A percentile compares a stretch with the other conserved stretches of the same genome.
These are phyloP conservation scores for Thereuonema tuberculata DNA, from an alignment of 1,140 invertebrate species.

Conservation along the genomic window DNA sequence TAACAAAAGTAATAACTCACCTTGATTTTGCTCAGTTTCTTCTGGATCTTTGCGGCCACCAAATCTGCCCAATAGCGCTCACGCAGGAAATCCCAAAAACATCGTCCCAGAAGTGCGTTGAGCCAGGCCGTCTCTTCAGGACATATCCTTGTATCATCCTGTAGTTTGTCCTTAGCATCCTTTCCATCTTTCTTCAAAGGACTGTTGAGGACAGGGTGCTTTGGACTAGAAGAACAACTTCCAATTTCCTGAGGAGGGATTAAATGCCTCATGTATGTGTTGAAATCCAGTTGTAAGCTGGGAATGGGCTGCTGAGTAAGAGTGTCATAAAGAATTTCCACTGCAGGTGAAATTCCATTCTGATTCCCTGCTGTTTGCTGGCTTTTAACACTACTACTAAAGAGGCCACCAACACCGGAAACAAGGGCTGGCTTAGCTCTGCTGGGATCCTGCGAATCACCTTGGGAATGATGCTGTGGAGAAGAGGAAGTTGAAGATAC, in stretches of 20 bases:
- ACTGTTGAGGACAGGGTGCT: not conserved
- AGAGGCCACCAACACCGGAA: too few species aligned
- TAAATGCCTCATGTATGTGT: constrained; percentile 17
- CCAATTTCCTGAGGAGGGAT: too few species aligned
- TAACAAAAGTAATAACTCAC: too few species aligned
- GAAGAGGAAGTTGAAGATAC: too few species aligned
- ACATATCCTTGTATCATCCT: not conserved
- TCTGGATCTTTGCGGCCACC: constrained; percentile 57
- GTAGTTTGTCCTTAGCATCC: not conserved
- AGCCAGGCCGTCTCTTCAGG: constrained; percentile 40
- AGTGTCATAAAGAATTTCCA: not conserved
- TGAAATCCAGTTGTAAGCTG: constrained; percentile 10
- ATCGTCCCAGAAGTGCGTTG: constrained; percentile 56
- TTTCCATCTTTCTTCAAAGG: not conserved
- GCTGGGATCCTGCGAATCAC: too few species aligned
- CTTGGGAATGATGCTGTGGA: too few species aligned
- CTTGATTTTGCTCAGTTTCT: constrained; percentile 71
- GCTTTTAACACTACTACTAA: not conserved
- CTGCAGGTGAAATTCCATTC: not conserved
- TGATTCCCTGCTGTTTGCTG: not conserved
- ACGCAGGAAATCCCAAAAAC: constrained; percentile 62
- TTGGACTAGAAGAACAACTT: too few species aligned
- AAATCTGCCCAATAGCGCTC: constrained; percentile 43
- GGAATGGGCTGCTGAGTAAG: not conserved
- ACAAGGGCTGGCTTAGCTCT: too few species aligned